Conservation (phyloP, 2,113 vertebrate species). For the Osmerus eperlanus region DNA sequence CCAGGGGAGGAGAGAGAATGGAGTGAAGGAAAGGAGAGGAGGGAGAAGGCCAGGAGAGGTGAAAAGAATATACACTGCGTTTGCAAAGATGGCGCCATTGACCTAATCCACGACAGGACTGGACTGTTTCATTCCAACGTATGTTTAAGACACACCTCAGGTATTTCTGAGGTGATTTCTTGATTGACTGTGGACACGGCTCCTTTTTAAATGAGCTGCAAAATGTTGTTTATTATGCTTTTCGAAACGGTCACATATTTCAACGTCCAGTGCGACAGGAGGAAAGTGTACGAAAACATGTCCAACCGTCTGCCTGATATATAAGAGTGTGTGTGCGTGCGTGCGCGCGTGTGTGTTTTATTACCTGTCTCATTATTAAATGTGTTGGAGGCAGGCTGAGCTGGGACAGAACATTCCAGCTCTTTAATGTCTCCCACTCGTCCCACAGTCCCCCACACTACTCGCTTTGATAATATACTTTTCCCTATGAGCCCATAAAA, state of each 20-base stretch:
- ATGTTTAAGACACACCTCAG: slow-evolving; percentile 47
- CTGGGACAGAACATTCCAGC: slow-evolving; percentile 71
- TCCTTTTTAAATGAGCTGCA: slow-evolving; percentile 63
- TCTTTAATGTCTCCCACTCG: slow-evolving; percentile 70
- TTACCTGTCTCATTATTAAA: slow-evolving; percentile 76
- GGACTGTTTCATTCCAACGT: slow-evolving; percentile 58
- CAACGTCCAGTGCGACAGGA: slow-evolving; percentile 46
- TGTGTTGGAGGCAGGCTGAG: slow-evolving; percentile 62
- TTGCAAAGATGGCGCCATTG: neutral
- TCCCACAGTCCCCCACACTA: slow-evolving; percentile 40
- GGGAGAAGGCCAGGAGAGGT: neutral
- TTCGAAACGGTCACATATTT: slow-evolving; percentile 56
- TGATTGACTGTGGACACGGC: slow-evolving; percentile 67
- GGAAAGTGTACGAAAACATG: slow-evolving; percentile 45
- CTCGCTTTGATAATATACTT: slow-evolving; percentile 69
- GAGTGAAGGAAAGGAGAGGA: slow-evolving; percentile 25
- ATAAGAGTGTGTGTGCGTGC: slow-evolving; percentile 14
- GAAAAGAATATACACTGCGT: neutral
- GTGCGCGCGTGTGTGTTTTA: slow-evolving; percentile 55
- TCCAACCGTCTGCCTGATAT: slow-evolving; percentile 36
- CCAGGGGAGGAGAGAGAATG: no score
- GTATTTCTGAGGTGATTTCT: slow-evolving; percentile 61
- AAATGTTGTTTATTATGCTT: slow-evolving; percentile 66
- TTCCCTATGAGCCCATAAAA: slow-evolving; percentile 71
- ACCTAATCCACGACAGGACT: neutral